Conservation (phyloP, 2,113 vertebrate species). For the Solenodon paradoxus region DNA sequence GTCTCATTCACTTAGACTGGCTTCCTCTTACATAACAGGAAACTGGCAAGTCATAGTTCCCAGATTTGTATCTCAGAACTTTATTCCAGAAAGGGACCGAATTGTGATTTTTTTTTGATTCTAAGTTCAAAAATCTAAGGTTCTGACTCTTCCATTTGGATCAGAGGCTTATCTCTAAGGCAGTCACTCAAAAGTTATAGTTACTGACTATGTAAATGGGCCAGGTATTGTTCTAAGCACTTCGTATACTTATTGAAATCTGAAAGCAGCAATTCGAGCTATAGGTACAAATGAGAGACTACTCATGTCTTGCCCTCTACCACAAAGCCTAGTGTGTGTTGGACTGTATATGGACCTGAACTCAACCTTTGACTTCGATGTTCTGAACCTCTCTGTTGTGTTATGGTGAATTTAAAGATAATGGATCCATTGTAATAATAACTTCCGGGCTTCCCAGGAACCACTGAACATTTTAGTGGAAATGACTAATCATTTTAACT, state of each 20-base stretch:
- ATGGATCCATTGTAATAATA: background rate
- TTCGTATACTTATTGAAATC: background rate
- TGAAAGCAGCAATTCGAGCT: background rate
- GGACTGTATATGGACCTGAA: background rate
- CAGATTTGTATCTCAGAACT: background rate
- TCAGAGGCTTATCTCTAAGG: background rate
- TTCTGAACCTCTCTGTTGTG: background rate
- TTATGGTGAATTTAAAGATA: background rate
- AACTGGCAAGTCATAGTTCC: background rate
- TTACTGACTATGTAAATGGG: background rate
- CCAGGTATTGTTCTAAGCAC: background rate
- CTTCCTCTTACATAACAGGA: background rate
- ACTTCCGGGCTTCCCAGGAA: background rate
- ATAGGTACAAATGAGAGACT: background rate
- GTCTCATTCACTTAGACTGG: background rate
- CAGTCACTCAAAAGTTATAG: background rate
- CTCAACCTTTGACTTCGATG: background rate
- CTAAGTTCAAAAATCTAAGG: background rate
- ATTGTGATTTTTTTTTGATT: background rate
- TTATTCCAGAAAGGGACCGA: background rate
- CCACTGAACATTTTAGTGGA: too few relatives aligned
- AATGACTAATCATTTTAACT: too few relatives aligned
- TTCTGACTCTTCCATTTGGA: background rate
- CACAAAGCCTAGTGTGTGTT: background rate
- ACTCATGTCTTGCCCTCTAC: background rate